Evolutionary conservation across 35 echinoderm and acorn worm species (phyloP), one percentile per base, ranked within the genome.

Genomic region (Strongylocentrotus purpuratus): DNA sequence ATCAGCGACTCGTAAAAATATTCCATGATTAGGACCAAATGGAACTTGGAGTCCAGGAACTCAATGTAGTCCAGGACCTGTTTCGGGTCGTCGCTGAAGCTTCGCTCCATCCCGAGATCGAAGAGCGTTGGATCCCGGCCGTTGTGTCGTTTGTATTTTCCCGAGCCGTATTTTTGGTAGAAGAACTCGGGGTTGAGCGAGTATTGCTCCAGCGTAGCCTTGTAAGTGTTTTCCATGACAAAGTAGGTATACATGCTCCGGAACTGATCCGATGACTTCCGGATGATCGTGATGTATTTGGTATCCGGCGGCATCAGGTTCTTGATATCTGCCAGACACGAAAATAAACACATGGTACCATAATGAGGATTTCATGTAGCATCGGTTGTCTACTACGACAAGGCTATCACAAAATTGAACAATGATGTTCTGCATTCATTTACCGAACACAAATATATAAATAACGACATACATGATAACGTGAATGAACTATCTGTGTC

Each of bases 201-300:
- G 46, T 85, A 94, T 32, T 94, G 31, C 17, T 85, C 59, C n/a
- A 94, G 35, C 31, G 94, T 41, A 32, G 46, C 94, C 94, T 85
- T 94, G 94, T 25, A 94, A 22, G 25, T 65, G 13, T 10, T 85
- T 31, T 86, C 25, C 78, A 94, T 35, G 11, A 33, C 60, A 45
- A 85, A 94, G 78, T 95, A 95, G 33, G 32, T 92, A 48, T 91
- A 95, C 86, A 92, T 91, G 52, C 87, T 92, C 58, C 85, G 35
- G 87, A 91, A 95, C 33, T 95, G 95, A 92, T 35, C 32, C 13
- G 87, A 22, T 32, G 95, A 88, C 14, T 95, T 61, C 33, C 95
- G 95, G 7, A 95, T 95, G 31, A 95, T 92, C 3, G 95, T 95
- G 88, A 95, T 46, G 47, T 92, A 95, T 88, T 58, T 90, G 31